Base-by-base conservation (phyloP, 1,140 invertebrate species). In the Proctacanthus coquilletti region DNA sequence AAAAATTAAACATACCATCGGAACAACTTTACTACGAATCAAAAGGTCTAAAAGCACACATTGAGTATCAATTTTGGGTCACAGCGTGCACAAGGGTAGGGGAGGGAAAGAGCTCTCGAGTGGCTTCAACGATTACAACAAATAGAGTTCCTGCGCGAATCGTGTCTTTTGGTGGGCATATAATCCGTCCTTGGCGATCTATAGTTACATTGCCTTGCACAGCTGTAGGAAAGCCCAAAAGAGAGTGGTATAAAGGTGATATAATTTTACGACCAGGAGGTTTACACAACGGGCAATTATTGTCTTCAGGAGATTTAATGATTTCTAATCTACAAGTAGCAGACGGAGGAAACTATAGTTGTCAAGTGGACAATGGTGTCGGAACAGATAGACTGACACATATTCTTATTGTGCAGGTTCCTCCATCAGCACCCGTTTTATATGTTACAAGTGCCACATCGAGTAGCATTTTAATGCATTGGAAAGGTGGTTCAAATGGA, bases 61-160 rank as follows among this genome's bases (percentile, higher is more conserved):
- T 80, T 4, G 74, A 77, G 42, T 87, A 88, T 53, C 75, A 84
- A 52, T 82, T 81, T 51, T 84, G 80, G 80, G 75, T 84, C 6
- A 80, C 79, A 3, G 80, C 78, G 8, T 76, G 74, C 10, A 84
- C 80, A 0, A 61, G 75, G 18, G 71, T 80, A 27, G 81, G 80
- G 0, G 80, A 84, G 52, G 80, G 80, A 1, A 75, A 76, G 46
- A 79, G 74, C 53, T 79, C 77, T 0, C 63, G 67, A 39, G 73
- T 79, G 0, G 71, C 73, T 1, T 71, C 73, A 0, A 74, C 77
- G 49, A 57, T 60, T 4, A 60, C 54, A 8, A 56, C 53, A 5
- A 69, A 66, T 54, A 56, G 64, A 45, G 74, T 80, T 15, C 71
- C 75, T 2, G 76, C 77, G 0, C 64, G 68, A 41, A 79, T 81